A percentile compares a stretch with the other conserved stretches of the same genome.
These are phyloP conservation scores for Apistogramma diplotaenia DNA, from an alignment of 2,113 vertebrate species.

Conservation along the genomic window DNA sequence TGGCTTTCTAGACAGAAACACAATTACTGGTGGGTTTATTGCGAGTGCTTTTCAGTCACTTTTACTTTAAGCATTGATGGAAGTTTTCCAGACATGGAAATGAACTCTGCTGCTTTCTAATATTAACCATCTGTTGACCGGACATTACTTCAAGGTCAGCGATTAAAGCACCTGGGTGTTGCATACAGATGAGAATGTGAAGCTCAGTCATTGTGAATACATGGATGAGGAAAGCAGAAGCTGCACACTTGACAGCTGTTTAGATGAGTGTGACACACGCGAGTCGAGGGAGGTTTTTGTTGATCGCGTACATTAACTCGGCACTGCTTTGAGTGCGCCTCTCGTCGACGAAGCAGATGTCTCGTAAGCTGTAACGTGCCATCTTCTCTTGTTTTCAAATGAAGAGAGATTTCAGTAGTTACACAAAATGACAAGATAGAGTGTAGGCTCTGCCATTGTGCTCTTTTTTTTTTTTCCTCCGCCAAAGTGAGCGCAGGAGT, in stretches of 20 bases:
- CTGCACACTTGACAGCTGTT: background rate
- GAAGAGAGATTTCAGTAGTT: background rate
- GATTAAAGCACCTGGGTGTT: background rate
- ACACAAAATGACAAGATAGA: background rate
- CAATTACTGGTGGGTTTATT: constrained; percentile 36
- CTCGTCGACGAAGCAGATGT: background rate
- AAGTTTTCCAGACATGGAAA: background rate
- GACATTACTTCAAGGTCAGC: background rate
- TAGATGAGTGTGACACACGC: background rate
- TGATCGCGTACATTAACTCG: background rate
- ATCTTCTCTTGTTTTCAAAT: background rate
- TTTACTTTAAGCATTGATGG: background rate
- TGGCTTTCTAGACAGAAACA: constrained; percentile 28
- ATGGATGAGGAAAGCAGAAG: constrained; percentile 23
- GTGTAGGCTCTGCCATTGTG: background rate
- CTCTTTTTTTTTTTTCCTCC: background rate
- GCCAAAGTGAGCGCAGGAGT: background rate
- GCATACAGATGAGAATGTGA: background rate
- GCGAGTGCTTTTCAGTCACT: background rate
- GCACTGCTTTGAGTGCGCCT: fast-evolving
- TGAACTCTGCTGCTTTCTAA: background rate
- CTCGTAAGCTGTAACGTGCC: background rate
- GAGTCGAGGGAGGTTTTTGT: constrained; percentile 1
- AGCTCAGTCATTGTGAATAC: background rate
- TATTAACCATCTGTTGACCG: background rate